Conservation (phyloP, 2,113 vertebrate species). For the Cygnus buccinator region DNA sequence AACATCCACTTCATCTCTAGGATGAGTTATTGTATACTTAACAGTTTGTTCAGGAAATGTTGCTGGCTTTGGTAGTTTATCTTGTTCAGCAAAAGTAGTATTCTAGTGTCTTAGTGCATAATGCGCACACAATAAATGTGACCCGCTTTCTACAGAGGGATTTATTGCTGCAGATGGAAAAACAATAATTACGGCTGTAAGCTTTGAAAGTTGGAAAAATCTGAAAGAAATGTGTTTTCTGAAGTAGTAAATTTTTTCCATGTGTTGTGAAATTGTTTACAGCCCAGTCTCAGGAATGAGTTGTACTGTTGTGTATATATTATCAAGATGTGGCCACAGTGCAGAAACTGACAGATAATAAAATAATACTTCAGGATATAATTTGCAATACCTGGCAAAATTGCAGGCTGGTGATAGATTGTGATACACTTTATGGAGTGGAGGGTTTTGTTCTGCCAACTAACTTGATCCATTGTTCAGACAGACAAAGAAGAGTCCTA, state of each 20-base stretch:
- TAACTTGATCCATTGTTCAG: background rate
- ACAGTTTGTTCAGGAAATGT: constrained; percentile 51
- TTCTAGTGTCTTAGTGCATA: constrained; percentile 21
- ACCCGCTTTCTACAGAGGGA: background rate
- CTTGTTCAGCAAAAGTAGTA: background rate
- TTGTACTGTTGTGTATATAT: background rate
- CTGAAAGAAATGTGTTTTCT: constrained; percentile 43
- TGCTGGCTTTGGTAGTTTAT: constrained; percentile 33
- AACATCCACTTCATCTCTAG: background rate
- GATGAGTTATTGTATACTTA: background rate
- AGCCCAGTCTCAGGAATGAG: constrained; percentile 10
- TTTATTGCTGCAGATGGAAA: constrained; percentile 59
- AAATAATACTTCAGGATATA: background rate
- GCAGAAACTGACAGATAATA: constrained; percentile 8
- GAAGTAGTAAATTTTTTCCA: constrained; percentile 46
- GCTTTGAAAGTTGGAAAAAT: constrained; percentile 51
- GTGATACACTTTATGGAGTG: constrained; percentile 1
- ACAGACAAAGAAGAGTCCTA: constrained; percentile 13
- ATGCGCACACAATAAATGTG: background rate
- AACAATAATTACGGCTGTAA: constrained; percentile 25
- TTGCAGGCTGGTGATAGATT: background rate
- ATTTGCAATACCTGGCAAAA: constrained; percentile 10
- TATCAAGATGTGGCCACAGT: background rate
- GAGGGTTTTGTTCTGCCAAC: background rate
- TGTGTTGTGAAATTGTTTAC: constrained; percentile 53